Evolutionary conservation across 2,113 vertebrate species (phyloP).

Genomic region (Ictalurus furcatus): DNA sequence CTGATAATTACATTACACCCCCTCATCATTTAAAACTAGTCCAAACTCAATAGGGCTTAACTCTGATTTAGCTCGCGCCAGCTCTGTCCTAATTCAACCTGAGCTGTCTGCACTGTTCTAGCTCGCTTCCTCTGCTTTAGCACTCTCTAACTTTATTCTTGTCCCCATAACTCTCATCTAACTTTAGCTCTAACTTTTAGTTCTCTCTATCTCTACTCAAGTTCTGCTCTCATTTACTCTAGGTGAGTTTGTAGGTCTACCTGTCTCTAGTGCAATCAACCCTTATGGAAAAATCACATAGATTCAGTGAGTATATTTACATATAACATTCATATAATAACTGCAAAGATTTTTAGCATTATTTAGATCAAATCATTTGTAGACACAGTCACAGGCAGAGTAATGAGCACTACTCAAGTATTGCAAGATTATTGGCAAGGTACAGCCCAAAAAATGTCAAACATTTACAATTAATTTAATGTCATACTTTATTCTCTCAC

Average conservation of each 20-base stretch:
- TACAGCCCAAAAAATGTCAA: not conserved
- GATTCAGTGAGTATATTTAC: not conserved
- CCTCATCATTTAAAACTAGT: not conserved
- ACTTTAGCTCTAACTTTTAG: conserved; percentile 8
- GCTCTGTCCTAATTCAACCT: conserved; percentile 2
- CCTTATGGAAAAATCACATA: not conserved
- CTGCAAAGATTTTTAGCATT: not conserved
- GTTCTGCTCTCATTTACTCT: not conserved
- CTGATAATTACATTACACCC: not conserved
- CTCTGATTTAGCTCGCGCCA: not conserved
- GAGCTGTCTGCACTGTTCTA: not conserved
- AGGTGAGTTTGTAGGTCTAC: not conserved
- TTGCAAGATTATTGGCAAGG: not conserved
- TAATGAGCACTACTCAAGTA: not conserved
- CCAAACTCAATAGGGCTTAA: not conserved
- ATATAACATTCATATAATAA: not conserved
- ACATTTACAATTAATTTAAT: not conserved
- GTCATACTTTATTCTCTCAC: not conserved
- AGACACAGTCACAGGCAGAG: not conserved
- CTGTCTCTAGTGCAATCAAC: not conserved
- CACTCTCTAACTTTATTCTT: not conserved
- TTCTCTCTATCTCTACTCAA: not conserved
- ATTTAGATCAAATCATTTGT: not conserved
- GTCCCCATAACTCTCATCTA: not conserved
- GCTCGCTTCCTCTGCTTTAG: not conserved